Conservation (phyloP, 2,113 vertebrate species). For the Antechinus flavipes region DNA sequence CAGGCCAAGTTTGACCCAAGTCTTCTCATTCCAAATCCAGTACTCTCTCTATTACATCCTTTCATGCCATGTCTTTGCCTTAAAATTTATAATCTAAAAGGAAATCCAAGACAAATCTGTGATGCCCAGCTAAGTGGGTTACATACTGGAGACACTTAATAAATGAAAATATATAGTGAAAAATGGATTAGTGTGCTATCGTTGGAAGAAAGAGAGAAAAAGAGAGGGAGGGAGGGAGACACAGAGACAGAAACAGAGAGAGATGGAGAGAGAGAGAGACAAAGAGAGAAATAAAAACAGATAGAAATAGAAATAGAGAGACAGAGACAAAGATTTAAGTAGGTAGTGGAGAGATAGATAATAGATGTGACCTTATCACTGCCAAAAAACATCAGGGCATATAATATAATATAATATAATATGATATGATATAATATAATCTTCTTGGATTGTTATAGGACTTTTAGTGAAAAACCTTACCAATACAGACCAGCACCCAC, state of each 20-base stretch:
- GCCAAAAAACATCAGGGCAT: neutral
- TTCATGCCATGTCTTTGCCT: neutral
- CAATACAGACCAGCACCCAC: neutral
- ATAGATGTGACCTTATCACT: neutral
- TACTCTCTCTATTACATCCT: neutral
- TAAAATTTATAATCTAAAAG: neutral
- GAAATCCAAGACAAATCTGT: neutral
- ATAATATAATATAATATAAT: no score
- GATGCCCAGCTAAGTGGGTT: neutral
- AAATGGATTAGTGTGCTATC: neutral
- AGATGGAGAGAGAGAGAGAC: no score
- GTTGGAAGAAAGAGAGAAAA: no score
- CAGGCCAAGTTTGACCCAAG: neutral
- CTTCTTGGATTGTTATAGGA: neutral
- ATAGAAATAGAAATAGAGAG: neutral
- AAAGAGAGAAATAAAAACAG: no score
- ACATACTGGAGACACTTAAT: neutral
- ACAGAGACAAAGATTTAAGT: no score
- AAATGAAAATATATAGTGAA: neutral
- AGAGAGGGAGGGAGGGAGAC: no score
- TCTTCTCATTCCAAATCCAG: neutral
- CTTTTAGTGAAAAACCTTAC: neutral
- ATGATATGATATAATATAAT: no score
- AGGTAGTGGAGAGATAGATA: no score
- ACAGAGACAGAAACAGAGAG: no score